Evolutionary conservation across 1,140 invertebrate species (phyloP), one percentile per base, ranked within the genome.

Genomic region (Rhopalosiphum maidis): DNA sequence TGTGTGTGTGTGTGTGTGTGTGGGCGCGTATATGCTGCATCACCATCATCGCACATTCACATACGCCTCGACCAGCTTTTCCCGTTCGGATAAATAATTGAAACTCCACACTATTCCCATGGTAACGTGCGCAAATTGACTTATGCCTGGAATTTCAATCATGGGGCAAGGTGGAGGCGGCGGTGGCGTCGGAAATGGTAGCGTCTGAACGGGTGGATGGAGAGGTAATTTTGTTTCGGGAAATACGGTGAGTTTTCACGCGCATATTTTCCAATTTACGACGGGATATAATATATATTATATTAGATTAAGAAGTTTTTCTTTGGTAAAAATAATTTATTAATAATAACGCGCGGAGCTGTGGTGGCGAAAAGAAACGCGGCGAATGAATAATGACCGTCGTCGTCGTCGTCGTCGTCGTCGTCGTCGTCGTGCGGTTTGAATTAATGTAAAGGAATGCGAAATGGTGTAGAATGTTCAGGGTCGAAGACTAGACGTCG

Each of bases 121-220:
- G 86, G 86, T 88, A 88, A 88, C 86, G 86, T 30, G 25, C 1
- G 46, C 86, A 88, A 48, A 90, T 90, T 90, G 88, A 90, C 88
- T 90, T 90, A 90, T 55, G 88, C 48, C n/a, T 54, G 51, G 88
- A 90, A 90, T 90, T 90, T 55, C 88, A 90, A 90, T 54, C 88
- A 41, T 21, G 9, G 22, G 88, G 11, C 30, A 21, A n/a, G 87
- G 30, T 22, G 48, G 30, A n/a, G 48, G 48, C 0, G 82, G n/a
- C 48, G 87, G 30, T 9, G n/a, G 18, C 48, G 48, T 18, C 21
- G 22, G 82, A 15, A 15, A n/a, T 5, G n/a, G 60, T n/a, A 5
- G 46, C n/a, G 25, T 6, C 15, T 15, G 30, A 6, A 9, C 55
- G 5, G 30, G 30, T 4, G 60, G 30, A n/a, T n/a, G n/a, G 18